A percentile compares a stretch with the other conserved stretches of the same genome.
Conservation (phyloP, 2,797 vertebrate genomes). For the Micromesistius poutassou region DNA sequence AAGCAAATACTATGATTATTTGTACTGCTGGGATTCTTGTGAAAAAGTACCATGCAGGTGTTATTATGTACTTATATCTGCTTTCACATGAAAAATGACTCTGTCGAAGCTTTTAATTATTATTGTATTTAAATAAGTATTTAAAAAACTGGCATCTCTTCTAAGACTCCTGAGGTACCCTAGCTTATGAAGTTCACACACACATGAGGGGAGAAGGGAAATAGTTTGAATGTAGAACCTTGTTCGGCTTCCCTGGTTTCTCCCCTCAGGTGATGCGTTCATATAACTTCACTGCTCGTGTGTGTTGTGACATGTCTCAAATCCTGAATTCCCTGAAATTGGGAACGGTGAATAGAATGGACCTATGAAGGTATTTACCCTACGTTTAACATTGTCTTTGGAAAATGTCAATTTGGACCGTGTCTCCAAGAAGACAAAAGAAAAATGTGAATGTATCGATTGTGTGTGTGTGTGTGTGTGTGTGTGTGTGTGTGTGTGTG, state of each 20-base stretch:
- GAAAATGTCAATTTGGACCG: not conserved
- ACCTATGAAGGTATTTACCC: not conserved
- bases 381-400: not conserved
- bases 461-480: not conserved
- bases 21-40: not conserved
- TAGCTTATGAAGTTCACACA: not conserved
- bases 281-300: not conserved
- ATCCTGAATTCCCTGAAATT: not conserved
- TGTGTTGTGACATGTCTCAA: not conserved
- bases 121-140: not conserved
- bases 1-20: constrained; percentile 1
- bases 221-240: not conserved
- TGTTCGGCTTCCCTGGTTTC: not conserved
- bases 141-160: constrained; percentile 1
- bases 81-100: not conserved
- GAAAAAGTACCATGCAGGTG: not conserved
- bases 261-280: not conserved
- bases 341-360: not conserved
- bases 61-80: not conserved
- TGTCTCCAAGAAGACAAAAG: not conserved
- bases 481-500: not conserved
- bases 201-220: not conserved
- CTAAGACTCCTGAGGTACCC: constrained; percentile 1
- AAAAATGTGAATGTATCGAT: not conserved
- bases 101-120: not conserved